These are phyloP conservation scores for Globia sparganii DNA, from an alignment of 2,888 invertebrate genomes.

Conservation along the genomic window DNA sequence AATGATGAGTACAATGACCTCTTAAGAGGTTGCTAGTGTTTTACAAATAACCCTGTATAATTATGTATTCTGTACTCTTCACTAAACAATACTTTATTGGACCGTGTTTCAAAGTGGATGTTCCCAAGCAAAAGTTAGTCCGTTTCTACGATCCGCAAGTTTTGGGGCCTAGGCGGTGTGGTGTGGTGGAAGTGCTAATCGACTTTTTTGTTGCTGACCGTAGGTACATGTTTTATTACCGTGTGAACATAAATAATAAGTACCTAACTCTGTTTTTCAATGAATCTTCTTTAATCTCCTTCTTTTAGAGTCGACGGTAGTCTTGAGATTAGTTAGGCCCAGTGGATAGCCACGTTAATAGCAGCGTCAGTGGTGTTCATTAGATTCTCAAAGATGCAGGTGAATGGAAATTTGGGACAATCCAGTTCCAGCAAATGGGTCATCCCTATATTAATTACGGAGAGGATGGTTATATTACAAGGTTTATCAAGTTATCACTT, in stretches of 20 bases:
- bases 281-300: not conserved
- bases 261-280: not conserved
- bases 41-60: too few species aligned
- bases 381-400: not conserved
- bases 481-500: too few species aligned
- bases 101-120: not conserved
- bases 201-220: too few species aligned
- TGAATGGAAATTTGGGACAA: not conserved
- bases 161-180: not conserved
- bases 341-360: not conserved
- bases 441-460: not conserved
- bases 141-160: not conserved
- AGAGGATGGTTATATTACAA: not conserved
- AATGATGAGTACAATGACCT: too few species aligned
- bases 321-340: not conserved
- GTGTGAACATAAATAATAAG: not conserved
- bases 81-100: not conserved
- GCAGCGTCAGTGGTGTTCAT: not conserved
- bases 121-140: not conserved
- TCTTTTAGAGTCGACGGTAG: not conserved
- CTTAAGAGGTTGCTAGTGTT: too few species aligned
- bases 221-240: not conserved
- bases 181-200: too few species aligned
- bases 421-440: not conserved
- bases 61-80: not conserved